Evolutionary conservation across 2,888 invertebrate species (phyloP).

Genomic region (Calameuta filiformis): DNA sequence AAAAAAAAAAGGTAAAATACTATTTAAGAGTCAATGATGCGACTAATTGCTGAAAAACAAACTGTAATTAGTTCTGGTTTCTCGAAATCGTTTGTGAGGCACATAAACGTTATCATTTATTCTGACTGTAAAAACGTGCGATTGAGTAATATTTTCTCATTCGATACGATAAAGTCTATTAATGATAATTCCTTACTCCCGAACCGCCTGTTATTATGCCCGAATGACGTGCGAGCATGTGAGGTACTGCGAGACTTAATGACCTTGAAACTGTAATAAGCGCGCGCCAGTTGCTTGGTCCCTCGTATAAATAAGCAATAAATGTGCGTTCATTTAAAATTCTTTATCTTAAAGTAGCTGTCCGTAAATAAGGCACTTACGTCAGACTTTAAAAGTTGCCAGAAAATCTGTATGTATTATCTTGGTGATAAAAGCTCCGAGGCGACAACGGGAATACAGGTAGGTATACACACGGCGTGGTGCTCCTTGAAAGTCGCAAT

Average conservation of each 20-base stretch:
- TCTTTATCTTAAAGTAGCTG: background rate
- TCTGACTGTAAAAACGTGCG: background rate
- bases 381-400: background rate
- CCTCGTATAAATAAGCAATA: background rate
- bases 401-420: background rate
- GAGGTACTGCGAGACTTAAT: background rate
- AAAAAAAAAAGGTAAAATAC: background rate
- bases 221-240: background rate
- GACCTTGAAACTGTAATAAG: background rate
- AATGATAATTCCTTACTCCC: background rate
- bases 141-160: background rate
- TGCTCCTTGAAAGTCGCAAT: background rate
- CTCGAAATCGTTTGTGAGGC: constrained; percentile 18
- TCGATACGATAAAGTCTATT: background rate
- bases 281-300: background rate
- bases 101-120: background rate
- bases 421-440: background rate
- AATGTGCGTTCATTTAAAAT: background rate
- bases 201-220: background rate
- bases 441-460: background rate
- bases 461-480: background rate
- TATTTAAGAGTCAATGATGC: constrained; percentile 13
- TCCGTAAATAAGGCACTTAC: background rate
- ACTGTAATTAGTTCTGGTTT: constrained; percentile 46
- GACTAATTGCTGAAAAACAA: constrained; percentile 44